These are phyloP conservation scores for Eurytoma californica DNA, from an alignment of 2,888 invertebrate species.

Conservation along the genomic window DNA sequence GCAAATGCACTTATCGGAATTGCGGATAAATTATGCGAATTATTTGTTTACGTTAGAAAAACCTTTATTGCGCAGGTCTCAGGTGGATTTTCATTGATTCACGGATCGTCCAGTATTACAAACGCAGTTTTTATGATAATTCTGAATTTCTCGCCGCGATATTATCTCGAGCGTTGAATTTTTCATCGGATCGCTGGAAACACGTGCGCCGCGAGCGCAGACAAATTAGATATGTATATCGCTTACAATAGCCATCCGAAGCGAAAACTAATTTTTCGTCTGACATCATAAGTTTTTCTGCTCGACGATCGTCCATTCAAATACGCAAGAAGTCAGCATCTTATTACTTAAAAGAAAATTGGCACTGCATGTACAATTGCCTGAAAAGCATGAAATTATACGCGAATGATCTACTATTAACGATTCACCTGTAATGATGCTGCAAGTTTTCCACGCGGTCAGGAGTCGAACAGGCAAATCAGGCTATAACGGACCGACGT, in stretches of 20 bases:
- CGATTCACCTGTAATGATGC: neutral
- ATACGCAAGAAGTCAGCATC: no score
- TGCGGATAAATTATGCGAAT: constrained; percentile 38
- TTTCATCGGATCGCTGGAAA: no score
- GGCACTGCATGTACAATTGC: neutral
- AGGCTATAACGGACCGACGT: constrained; percentile 14
- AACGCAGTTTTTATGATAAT: constrained; percentile 31
- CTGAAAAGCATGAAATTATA: no score
- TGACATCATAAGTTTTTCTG: neutral
- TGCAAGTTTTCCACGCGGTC: constrained; percentile 1
- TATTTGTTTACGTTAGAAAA: constrained; percentile 47
- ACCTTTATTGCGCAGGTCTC: constrained; percentile 30
- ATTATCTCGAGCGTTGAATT: neutral
- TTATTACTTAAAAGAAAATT: neutral
- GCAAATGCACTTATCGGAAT: constrained; percentile 28
- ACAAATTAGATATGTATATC: no score
- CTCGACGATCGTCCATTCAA: no score
- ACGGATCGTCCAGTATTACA: constrained; percentile 6
- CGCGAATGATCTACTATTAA: neutral
- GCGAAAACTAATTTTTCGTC: neutral
- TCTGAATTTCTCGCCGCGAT: constrained; percentile 4
- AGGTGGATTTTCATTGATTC: constrained; percentile 25
- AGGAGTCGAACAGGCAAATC: neutral
- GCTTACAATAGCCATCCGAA: neutral
- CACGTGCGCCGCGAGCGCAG: no score